Evolutionary conservation across 2,113 vertebrate genomes (phyloP).

Genomic region (Planiliza haematocheilus): DNA sequence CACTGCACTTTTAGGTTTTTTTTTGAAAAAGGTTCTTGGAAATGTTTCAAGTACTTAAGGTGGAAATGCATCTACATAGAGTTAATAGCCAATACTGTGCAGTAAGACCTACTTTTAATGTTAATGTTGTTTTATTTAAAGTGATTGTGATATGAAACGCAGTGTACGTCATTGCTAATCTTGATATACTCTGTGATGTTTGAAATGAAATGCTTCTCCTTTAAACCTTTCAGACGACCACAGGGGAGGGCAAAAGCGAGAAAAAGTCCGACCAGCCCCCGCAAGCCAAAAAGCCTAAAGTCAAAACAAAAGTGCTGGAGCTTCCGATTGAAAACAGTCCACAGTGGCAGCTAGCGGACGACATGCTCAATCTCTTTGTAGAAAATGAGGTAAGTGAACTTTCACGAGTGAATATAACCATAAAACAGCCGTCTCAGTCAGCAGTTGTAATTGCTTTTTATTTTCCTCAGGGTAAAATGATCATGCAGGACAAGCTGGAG

Average conservation of each 20-base stretch:
- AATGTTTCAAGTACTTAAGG: too few relatives aligned
- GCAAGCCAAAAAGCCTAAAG: conserved; percentile 97
- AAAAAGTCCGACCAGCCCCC: conserved; percentile 96
- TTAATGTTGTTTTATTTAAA: too few relatives aligned
- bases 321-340: conserved; percentile 94
- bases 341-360: conserved; percentile 94
- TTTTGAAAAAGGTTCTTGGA: too few relatives aligned
- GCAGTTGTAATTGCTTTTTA: conserved; percentile 35
- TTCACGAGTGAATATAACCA: background rate
- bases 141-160: too few relatives aligned
- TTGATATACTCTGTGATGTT: background rate
- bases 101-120: too few relatives aligned
- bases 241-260: conserved; percentile 89
- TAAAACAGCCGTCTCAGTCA: background rate
- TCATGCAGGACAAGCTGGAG: conserved; percentile 99
- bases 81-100: too few relatives aligned
- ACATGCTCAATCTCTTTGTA: conserved; percentile 94
- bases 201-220: background rate
- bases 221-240: conserved; percentile 82
- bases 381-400: conserved; percentile 90
- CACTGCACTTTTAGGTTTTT: too few relatives aligned
- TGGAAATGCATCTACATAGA: too few relatives aligned
- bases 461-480: conserved; percentile 93
- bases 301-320: conserved; percentile 95
- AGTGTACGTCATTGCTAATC: too few relatives aligned